Base-by-base conservation (phyloP, 1,140 invertebrate genomes). In the Drosophila melanica region DNA sequence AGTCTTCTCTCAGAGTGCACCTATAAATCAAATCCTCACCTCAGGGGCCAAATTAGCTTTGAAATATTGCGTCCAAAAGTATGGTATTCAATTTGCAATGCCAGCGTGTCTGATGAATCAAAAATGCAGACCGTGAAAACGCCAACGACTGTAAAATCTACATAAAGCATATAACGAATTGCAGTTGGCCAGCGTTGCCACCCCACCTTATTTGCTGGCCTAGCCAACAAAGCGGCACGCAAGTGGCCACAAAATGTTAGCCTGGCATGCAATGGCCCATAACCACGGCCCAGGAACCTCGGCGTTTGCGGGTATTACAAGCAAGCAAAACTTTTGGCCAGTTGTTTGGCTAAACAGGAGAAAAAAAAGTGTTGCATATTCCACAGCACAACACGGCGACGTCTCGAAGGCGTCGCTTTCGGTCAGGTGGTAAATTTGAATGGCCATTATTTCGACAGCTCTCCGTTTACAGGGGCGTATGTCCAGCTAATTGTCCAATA, bases 191-290 rank as follows among this genome's bases (percentile, higher is more conserved):
- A 59, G 18, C 11, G 54, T 20, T 39, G 41, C 45, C 51, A 23
- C 45, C 23, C 23, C 23, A 33, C 6, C 14, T 59, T 45, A 23
- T 53, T 72, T 66, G 47, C 33, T 62, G 42, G 48, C 41, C 42
- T 42, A 18, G 20, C 27, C 47, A 55, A 50, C 37, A 58, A 70
- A 35, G 48, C 75, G 68, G 79, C 84, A 87, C 84, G 84, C 84
- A 87, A 87, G 84, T 89, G 77, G 69, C 77, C 84, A 67, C 66
- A 69, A 89, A 82, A 90, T 84, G 84, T 75, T 50, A 51, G 73
- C 57, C 66, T 69, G 72, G 66, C 84, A 87, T 87, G 84, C 84
- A 72, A 87, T 50, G 57, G 57, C 50, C 55, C 33, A 47, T 45
- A 39, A 44, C 66, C 41, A 48, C n/a, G 11, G 63, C 48, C 42